phyloP scores from a whole-genome alignment of 2,113 vertebrate species.

The Camelus dromedarius region DNA sequence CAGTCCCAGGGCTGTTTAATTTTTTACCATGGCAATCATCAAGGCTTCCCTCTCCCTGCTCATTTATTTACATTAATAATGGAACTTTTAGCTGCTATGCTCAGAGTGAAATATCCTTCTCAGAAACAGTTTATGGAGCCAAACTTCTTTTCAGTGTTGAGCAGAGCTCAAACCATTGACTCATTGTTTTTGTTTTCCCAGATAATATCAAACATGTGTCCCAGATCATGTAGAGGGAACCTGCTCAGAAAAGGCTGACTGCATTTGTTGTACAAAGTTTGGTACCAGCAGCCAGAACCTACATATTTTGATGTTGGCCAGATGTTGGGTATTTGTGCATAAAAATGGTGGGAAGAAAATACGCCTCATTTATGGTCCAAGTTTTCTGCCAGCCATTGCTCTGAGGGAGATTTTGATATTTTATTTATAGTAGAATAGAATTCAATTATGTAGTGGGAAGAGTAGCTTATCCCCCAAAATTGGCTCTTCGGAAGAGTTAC shows the following conservation, averaged over 20 bases:
- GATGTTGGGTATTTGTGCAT: constrained; percentile 45
- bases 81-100: constrained; percentile 51
- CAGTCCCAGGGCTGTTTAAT: constrained; percentile 61
- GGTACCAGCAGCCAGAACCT: background rate
- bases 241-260: constrained; percentile 52
- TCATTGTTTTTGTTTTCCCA: constrained; percentile 71
- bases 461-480: background rate
- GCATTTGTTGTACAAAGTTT: constrained; percentile 30
- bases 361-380: background rate
- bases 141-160: constrained; percentile 64
- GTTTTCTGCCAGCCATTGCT: constrained; percentile 32
- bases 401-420: background rate
- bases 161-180: constrained; percentile 48
- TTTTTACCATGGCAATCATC: constrained; percentile 68
- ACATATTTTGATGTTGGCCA: constrained; percentile 58
- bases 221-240: constrained; percentile 40
- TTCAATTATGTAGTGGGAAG: constrained; percentile 45
- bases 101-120: constrained; percentile 67
- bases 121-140: constrained; percentile 54
- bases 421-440: background rate
- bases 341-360: constrained; percentile 55
- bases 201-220: constrained; percentile 78
- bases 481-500: constrained; percentile 12
- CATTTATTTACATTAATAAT: constrained; percentile 80
- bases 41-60: constrained; percentile 57